Conservation (phyloP, 2,888 invertebrate genomes). For the Agrilus cyanescens region DNA sequence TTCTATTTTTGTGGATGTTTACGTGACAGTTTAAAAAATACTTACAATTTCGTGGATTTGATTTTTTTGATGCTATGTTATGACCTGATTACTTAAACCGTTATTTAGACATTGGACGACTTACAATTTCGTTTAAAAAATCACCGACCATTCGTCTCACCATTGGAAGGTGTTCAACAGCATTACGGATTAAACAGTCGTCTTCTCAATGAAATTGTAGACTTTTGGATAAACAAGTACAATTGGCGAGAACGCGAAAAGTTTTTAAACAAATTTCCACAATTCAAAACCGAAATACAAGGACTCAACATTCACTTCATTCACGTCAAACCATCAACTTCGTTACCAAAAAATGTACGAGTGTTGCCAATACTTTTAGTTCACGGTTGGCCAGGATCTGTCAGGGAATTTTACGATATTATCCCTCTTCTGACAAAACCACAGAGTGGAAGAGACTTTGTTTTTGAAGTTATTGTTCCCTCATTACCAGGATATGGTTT, state of each 20-base stretch:
- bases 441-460: constrained; percentile 41
- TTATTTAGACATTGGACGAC: constrained; percentile 34
- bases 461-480: constrained; percentile 50
- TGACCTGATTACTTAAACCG: not conserved
- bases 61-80: no score
- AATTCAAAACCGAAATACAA: constrained; percentile 59
- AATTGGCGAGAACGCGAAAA: constrained; percentile 51
- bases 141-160: constrained; percentile 30
- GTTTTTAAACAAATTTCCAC: constrained; percentile 51
- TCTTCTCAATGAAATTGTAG: constrained; percentile 50
- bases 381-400: constrained; percentile 88
- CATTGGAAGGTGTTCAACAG: constrained; percentile 56
- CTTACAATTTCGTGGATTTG: no score
- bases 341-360: constrained; percentile 19
- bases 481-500: constrained; percentile 42
- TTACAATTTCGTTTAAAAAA: constrained; percentile 43
- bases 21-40: no score
- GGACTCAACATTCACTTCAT: constrained; percentile 58
- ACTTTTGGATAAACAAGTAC: constrained; percentile 65
- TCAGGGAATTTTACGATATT: constrained; percentile 66
- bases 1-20: no score
- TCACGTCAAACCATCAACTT: constrained; percentile 44
- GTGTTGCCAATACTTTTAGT: constrained; percentile 55
- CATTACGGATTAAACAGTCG: constrained; percentile 68
- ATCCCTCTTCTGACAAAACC: constrained; percentile 50